These are phyloP conservation scores for Lepidocyrtoides sp. DNA, from an alignment of 2,888 invertebrate species.

Conservation along the genomic window DNA sequence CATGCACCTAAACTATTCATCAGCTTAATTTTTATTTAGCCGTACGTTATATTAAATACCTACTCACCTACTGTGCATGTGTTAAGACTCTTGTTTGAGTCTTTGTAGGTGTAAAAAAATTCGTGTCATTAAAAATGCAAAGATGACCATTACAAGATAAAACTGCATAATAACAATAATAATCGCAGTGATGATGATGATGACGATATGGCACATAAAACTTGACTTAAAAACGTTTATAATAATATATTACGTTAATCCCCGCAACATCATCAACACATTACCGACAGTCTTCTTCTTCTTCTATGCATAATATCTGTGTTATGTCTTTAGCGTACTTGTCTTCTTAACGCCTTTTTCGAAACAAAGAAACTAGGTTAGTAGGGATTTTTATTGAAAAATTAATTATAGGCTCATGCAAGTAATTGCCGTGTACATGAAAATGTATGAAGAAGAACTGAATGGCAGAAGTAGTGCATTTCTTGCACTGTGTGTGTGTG, in stretches of 20 bases:
- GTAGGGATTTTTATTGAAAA: slow-evolving; percentile 51
- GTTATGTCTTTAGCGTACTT: too few species aligned
- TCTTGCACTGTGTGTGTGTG: background rate
- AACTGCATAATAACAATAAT: slow-evolving; percentile 18
- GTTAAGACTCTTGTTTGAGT: background rate
- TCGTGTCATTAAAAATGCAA: slow-evolving; percentile 58
- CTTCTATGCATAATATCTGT: too few species aligned
- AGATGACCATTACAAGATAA: slow-evolving; percentile 38
- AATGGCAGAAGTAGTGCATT: background rate
- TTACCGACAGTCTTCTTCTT: background rate
- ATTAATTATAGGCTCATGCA: slow-evolving; percentile 72
- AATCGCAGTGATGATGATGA: slow-evolving; percentile 22
- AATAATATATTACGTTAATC: background rate
- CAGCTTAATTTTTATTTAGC: too few species aligned
- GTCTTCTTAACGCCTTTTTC: slow-evolving; percentile 29
- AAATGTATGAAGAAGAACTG: background rate
- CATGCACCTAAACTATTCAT: slow-evolving; percentile 4
- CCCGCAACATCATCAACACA: background rate
- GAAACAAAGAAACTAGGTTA: slow-evolving; percentile 64
- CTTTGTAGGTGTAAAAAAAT: slow-evolving; percentile 41
- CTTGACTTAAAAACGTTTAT: slow-evolving; percentile 54
- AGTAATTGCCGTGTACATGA: slow-evolving; percentile 43
- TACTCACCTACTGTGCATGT: background rate
- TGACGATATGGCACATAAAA: slow-evolving; percentile 33
- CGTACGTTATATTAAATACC: background rate